Evolutionary conservation across 2,888 invertebrate species (phyloP), one percentile per base, ranked within the genome.

Genomic region (Alloplasta piceator): DNA sequence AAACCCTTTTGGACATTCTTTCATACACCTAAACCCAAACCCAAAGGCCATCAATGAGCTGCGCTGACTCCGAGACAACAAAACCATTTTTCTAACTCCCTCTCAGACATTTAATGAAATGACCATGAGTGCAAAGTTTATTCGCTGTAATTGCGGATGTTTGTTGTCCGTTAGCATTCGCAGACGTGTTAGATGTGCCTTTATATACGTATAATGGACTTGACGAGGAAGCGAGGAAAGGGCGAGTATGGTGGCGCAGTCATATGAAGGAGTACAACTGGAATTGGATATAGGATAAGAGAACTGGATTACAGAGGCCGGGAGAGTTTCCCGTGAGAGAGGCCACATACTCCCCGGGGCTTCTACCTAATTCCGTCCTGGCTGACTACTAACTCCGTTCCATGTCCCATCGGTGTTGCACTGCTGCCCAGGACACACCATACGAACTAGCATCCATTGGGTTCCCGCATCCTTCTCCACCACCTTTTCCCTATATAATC

Each of bases 331-430:
- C 89, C 87, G 63, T 63, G 89, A 86, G 90, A 87, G 84, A 85
- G 85, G 87, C 87, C 84, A 83, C 82, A 26, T 26, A 84, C 85
- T 90, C 90, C 90, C 90, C 84, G 86, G 90, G 89, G 90, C 86
- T 90, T 90, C 90, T 85, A 90, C 90, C 90, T 90, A 90, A 90
- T 90, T 90, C 90, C 90, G 90, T 90, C 90, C 90, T 87, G 90
- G 89, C 90, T 89, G 90, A 89, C 90, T 90, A 89, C 90, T 85
- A 87, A 87, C 83, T 85, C 85, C 84, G 77, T 85, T 88, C 86
- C 85, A 82, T 82, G 86, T 85, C 85, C 83, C 85, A 81, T 68
- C 76, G 78, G 81, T 60, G 60, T 55, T 74, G 52, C 74, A 68
- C 58, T 58, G 48, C 73, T 73, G 58, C 58, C 52, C 58, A 75